A percentile compares a stretch with the other conserved stretches of the same genome.
Conservation (phyloP, 2,113 vertebrate genomes). For the Neolamprologus falcicula region DNA sequence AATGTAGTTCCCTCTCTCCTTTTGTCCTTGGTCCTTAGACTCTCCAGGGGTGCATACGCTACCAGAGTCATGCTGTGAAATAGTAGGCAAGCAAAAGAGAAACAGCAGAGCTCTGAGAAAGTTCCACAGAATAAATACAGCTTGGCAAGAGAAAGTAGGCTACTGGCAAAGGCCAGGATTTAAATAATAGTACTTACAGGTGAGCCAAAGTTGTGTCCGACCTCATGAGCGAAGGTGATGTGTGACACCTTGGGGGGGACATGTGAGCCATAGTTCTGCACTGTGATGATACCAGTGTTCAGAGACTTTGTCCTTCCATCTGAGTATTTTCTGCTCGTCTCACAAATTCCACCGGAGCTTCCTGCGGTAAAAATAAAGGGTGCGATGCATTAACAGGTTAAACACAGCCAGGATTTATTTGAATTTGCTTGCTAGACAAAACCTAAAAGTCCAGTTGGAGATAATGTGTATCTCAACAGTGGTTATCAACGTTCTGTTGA, state of each 20-base stretch:
- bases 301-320: constrained; percentile 94
- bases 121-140: background rate
- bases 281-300: constrained; percentile 98
- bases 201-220: constrained; percentile 98
- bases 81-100: background rate
- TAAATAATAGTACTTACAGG: constrained; percentile 78
- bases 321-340: constrained; percentile 87
- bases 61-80: constrained; percentile 91
- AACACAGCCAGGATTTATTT: background rate
- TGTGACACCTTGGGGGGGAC: constrained; percentile 97
- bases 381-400: background rate
- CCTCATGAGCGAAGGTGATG: constrained; percentile 97
- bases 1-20: constrained; percentile 94
- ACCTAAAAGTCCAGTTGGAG: background rate
- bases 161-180: background rate
- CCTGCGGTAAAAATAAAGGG: constrained; percentile 61
- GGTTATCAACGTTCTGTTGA: background rate
- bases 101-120: background rate
- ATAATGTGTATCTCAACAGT: background rate
- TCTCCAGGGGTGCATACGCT: constrained; percentile 93
- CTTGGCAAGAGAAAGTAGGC: background rate
- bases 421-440: background rate
- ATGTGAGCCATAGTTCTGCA: constrained; percentile 97
- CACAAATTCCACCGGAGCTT: constrained; percentile 97
- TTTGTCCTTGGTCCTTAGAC: constrained; percentile 79